Evolutionary conservation across 2,113 vertebrate species (phyloP).

Genomic region (Edolisoma coerulescens): DNA sequence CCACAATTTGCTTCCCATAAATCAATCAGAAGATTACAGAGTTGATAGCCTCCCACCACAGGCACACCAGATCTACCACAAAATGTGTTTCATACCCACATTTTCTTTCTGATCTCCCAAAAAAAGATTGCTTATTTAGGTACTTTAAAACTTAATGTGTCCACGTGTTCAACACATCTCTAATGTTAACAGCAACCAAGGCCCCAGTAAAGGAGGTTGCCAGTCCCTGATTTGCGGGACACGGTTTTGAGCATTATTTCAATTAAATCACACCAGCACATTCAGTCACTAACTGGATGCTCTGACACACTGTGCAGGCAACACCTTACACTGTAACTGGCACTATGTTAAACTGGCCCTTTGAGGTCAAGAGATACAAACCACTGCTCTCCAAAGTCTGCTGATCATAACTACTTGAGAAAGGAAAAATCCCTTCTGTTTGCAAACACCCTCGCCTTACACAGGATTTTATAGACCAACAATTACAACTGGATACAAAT

Average conservation of each 20-base stretch:
- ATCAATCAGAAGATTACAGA: background rate
- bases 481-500: background rate
- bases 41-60: background rate
- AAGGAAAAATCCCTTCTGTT: background rate
- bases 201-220: background rate
- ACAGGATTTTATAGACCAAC: background rate
- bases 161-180: background rate
- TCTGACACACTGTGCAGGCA: background rate
- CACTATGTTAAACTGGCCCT: background rate
- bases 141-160: background rate
- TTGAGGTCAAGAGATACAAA: background rate
- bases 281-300: background rate
- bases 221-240: background rate
- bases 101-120: background rate
- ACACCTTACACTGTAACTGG: background rate
- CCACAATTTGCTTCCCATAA: background rate
- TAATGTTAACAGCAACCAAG: background rate
- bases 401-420: background rate
- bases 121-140: background rate
- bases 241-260: background rate
- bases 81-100: background rate
- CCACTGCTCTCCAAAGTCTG: background rate
- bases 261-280: background rate
- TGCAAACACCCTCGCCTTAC: background rate
- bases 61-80: background rate